phyloP scores from a whole-genome alignment of 2,113 vertebrate genomes.

The Odocoileus virginianus region DNA sequence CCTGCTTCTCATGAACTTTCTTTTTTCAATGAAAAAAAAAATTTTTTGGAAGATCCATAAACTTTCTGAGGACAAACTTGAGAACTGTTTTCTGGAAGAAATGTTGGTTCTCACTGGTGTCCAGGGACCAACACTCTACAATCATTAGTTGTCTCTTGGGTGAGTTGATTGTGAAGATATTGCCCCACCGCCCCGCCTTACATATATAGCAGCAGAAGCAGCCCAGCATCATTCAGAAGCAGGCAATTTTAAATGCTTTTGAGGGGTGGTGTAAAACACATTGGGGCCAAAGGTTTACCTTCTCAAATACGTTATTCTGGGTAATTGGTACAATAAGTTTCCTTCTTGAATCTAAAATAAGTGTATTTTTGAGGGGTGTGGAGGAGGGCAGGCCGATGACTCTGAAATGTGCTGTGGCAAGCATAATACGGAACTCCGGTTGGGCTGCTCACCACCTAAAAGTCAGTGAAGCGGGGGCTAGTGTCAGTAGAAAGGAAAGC shows the following conservation, averaged over 20 bases:
- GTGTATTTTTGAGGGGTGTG: background rate
- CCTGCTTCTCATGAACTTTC: background rate
- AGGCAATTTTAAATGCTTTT: background rate
- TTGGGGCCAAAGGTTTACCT: background rate
- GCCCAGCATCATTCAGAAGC: background rate
- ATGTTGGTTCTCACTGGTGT: background rate
- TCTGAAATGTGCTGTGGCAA: background rate
- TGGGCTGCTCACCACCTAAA: background rate
- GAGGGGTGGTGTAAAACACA: background rate
- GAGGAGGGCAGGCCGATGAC: background rate
- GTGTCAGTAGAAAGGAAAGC: background rate
- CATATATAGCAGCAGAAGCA: background rate
- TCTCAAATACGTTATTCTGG: background rate
- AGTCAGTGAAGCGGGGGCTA: accelerated
- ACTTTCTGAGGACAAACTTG: background rate
- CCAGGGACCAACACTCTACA: background rate
- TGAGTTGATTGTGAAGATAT: background rate
- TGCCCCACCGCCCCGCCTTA: accelerated
- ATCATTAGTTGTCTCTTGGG: background rate
- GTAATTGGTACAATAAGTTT: background rate
- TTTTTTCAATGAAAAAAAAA: background rate
- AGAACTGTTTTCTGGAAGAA: background rate
- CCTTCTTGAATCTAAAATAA: background rate
- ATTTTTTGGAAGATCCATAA: background rate
- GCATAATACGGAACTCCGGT: background rate